These are phyloP conservation scores for Fregetta grallaria DNA, from an alignment of 2,113 vertebrate species.

Conservation along the genomic window DNA sequence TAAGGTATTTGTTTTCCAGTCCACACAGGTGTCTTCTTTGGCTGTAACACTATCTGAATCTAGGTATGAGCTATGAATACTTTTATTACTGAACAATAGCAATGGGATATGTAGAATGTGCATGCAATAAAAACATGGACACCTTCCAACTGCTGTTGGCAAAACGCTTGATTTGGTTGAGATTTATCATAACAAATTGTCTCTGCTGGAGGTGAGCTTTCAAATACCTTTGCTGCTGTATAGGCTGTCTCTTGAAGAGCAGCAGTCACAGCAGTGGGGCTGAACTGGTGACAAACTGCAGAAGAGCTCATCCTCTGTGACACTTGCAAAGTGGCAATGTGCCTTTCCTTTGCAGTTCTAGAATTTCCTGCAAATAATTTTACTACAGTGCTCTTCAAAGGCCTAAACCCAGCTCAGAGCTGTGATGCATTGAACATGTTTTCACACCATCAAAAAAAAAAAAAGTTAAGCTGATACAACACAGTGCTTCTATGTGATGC, in stretches of 20 bases:
- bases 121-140: not conserved
- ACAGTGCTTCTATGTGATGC: not conserved
- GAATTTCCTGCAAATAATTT: not conserved
- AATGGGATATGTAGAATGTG: not conserved
- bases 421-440: not conserved
- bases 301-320: not conserved
- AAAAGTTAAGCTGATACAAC: not conserved
- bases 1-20: not conserved
- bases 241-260: not conserved
- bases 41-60: not conserved
- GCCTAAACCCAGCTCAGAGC: not conserved
- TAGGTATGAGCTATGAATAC: not conserved
- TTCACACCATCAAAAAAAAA: too few species aligned
- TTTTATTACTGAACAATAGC: not conserved
- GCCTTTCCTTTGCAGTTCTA: not conserved
- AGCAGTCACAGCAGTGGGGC: not conserved
- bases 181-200: not conserved
- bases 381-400: not conserved
- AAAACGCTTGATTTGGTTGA: not conserved
- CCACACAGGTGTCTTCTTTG: not conserved
- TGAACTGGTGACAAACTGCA: not conserved
- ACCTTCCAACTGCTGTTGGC: slow-evolving; percentile 1
- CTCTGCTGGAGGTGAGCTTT: not conserved
- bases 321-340: not conserved
- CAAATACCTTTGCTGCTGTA: not conserved